phyloP scores from a whole-genome alignment of 2,797 vertebrate genomes.

The Sphenodon punctatus region DNA sequence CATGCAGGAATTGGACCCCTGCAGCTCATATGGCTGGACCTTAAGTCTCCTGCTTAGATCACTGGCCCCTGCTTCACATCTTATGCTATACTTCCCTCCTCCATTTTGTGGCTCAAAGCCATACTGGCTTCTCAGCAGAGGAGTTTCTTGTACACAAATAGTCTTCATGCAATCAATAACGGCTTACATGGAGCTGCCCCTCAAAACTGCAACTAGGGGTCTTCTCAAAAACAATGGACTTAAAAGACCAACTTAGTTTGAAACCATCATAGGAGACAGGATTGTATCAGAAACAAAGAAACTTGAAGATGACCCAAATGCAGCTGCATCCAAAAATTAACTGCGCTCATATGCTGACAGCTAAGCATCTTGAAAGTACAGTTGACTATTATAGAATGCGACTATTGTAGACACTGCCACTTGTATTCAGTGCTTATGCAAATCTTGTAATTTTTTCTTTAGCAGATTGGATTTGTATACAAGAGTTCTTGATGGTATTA shows the following conservation, averaged over 20 bases:
- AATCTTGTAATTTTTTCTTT: conserved; percentile 26
- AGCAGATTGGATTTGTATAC: conserved; percentile 24
- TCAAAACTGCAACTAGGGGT: too few species aligned
- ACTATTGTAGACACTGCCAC: conserved; percentile 40
- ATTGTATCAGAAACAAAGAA: conserved; percentile 53
- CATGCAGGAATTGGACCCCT: too few species aligned
- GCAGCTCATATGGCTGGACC: too few species aligned
- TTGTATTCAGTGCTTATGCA: conserved; percentile 40
- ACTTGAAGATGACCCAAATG: conserved; percentile 41
- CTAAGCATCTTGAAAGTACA: conserved; percentile 51
- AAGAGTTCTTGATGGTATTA: conserved; percentile 15
- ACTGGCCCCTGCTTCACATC: too few species aligned
- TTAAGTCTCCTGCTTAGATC: too few species aligned
- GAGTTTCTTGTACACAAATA: neutral
- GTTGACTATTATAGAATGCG: conserved; percentile 34
- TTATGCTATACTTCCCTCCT: too few species aligned
- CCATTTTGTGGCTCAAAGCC: neutral
- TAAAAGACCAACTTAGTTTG: conserved; percentile 35
- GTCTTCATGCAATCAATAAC: neutral
- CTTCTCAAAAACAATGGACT: neutral
- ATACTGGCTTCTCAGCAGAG: neutral
- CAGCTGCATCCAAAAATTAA: conserved; percentile 48
- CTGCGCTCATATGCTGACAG: conserved; percentile 22
- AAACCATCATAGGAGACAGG: conserved; percentile 30
- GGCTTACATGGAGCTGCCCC: neutral